Evolutionary conservation across 2,113 vertebrate species (phyloP), one percentile per base, ranked within the genome.

Genomic region (Accipiter virgatus): DNA sequence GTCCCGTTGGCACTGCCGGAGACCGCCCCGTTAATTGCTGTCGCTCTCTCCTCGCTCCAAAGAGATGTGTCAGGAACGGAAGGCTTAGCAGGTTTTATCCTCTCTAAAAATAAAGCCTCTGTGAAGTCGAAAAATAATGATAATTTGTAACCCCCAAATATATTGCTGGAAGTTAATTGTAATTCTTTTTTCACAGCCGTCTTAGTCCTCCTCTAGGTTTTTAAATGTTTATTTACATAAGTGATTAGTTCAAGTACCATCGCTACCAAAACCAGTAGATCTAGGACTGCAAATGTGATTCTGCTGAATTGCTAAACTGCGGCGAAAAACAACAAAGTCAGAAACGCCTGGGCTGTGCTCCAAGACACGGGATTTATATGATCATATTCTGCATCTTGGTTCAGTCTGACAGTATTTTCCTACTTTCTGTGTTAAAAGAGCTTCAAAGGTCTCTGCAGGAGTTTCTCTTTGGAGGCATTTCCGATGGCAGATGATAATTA

Each of bases 241-340:
- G 38, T 3, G 34, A 82, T 96, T 95, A 68, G 59, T 73, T 93
- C 84, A 77, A 95, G 91, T 66, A 55, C 75, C 58, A 34, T 80
- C 32, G 2, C 66, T 89, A 95, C 83, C 81, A 85, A 97, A 92
- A 32, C 31, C 84, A 81, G 79, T 15, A 70, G 63, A 80, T 77
- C 55, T 62, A 71, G 55, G 89, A 53, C 81, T 94, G 68, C 59
- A 91, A 91, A 91, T 1, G 1, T 86, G 81, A 91, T 96, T 95
- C 89, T 95, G 91, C 93, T 96, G 89, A 97, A 92, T 88, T 95
- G 93, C 87, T 95, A 47, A 97, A 95, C 91, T 88, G 81, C 34
- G 0, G 11, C 0, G 0, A 91, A 95, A 96, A 95, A 63, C 65
- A 97, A 92, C 91, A 58, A 93, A 97, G 91, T 95, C 93, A 93